Percentiles rank a stretch among this genome's conserved stretches.
Conservation (phyloP, 2,113 vertebrate species). For the Rousettus leschenaultii region DNA sequence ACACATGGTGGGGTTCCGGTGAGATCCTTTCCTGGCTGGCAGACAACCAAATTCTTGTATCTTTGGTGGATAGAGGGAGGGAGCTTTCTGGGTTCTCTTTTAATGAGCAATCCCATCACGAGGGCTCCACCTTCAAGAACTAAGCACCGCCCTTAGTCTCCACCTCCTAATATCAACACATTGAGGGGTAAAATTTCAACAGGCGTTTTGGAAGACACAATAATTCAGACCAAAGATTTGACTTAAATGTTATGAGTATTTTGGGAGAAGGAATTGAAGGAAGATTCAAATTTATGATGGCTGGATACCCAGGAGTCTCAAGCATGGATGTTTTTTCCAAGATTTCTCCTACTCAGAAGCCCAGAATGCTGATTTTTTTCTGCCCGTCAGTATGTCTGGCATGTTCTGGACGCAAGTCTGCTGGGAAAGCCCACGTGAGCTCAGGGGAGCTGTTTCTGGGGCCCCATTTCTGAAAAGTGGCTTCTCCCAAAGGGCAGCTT, state of each 20-base stretch:
- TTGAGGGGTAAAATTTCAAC: background rate
- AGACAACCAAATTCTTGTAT: background rate
- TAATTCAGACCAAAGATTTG: too few species aligned
- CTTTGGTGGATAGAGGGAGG: background rate
- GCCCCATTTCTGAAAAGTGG: background rate
- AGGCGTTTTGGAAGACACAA: background rate
- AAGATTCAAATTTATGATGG: fast-evolving
- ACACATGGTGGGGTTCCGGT: background rate
- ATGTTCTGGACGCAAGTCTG: background rate
- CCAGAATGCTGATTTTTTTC: background rate
- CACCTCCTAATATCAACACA: background rate
- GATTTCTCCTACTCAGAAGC: fast-evolving
- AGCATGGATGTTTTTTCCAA: background rate
- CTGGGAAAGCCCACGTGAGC: background rate
- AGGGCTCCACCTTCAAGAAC: background rate
- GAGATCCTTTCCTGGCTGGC: background rate
- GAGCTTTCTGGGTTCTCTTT: background rate
- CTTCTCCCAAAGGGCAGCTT: background rate
- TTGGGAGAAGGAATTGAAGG: background rate
- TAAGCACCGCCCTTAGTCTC: background rate
- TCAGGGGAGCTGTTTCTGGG: background rate
- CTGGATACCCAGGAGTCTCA: fast-evolving
- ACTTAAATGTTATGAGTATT: too few species aligned
- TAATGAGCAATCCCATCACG: background rate
- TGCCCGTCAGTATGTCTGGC: background rate